A percentile compares a stretch with the other conserved stretches of the same genome.
phyloP scores from a whole-genome alignment of 2,888 invertebrate species.

The Galerucella pusilla region DNA sequence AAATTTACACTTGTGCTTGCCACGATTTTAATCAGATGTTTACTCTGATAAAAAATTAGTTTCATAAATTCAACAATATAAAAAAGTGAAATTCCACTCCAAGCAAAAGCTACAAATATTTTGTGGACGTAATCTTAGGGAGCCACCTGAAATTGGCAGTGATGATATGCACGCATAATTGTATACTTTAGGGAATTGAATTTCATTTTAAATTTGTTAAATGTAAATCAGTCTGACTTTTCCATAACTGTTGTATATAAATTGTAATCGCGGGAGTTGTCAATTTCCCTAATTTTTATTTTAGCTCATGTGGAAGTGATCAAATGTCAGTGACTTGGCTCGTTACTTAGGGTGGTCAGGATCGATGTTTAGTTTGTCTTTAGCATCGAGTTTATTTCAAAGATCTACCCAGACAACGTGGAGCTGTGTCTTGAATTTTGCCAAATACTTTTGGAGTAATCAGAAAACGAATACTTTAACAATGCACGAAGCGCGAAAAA shows the following conservation, averaged over 20 bases:
- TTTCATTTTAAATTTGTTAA: too few relatives aligned
- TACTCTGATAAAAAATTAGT: neutral
- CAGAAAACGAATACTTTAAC: slow-evolving; percentile 17
- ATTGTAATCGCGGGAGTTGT: slow-evolving; percentile 13
- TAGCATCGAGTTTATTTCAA: slow-evolving; percentile 74
- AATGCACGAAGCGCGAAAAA: slow-evolving; percentile 85
- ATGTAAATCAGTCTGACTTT: neutral
- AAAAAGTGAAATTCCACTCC: neutral
- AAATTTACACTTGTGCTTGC: neutral
- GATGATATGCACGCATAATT: too few relatives aligned
- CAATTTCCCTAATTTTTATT: slow-evolving; percentile 32
- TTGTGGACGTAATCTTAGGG: neutral
- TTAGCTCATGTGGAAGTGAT: slow-evolving; percentile 26
- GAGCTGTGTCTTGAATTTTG: slow-evolving; percentile 66
- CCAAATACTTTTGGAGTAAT: slow-evolving; percentile 45
- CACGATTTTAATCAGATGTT: neutral
- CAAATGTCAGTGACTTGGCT: slow-evolving; percentile 52
- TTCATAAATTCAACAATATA: neutral
- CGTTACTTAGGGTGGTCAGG: slow-evolving; percentile 71
- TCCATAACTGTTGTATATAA: slow-evolving; percentile 13
- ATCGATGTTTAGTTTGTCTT: slow-evolving; percentile 77
- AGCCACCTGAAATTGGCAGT: too few relatives aligned
- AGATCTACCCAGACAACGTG: slow-evolving; percentile 77
- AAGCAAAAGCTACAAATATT: neutral
- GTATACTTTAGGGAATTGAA: too few relatives aligned